phyloP scores from a whole-genome alignment of 2,888 invertebrate genomes.

The Scaptomyza flava region DNA sequence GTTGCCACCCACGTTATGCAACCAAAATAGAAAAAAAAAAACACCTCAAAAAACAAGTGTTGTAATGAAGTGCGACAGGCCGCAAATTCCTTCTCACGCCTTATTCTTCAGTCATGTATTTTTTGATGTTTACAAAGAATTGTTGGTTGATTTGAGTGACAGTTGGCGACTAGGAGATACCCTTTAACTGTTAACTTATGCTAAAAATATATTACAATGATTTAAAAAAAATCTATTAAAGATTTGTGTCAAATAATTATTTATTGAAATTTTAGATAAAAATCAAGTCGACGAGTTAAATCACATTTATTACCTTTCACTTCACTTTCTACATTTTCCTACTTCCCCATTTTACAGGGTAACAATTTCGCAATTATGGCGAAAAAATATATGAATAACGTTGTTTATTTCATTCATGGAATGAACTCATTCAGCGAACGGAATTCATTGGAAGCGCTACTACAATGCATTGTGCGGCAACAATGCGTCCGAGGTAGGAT shows the following conservation, averaged over 20 bases:
- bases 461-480: constrained; percentile 49
- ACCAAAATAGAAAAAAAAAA: constrained; percentile 13
- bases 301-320: too few relatives aligned
- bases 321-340: too few relatives aligned
- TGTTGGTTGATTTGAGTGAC: neutral
- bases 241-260: too few relatives aligned
- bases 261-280: too few relatives aligned
- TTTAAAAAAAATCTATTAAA: too few relatives aligned
- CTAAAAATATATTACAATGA: too few relatives aligned
- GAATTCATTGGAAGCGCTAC: constrained; percentile 56
- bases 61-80: constrained; percentile 58
- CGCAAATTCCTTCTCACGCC: constrained; percentile 71
- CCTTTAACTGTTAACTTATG: neutral
- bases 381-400: constrained; percentile 26
- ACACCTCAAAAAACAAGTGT: constrained; percentile 43
- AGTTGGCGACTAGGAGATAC: neutral
- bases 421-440: constrained; percentile 47
- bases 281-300: too few relatives aligned
- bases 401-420: constrained; percentile 53
- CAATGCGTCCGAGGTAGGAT: constrained; percentile 63
- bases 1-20: constrained; percentile 68
- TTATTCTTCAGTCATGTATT: constrained; percentile 22
- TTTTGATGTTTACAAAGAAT: neutral
- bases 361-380: constrained; percentile 51
- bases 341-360: constrained; percentile 9